phyloP scores from a whole-genome alignment of 2,797 vertebrate species.

The Mus minutoides region DNA sequence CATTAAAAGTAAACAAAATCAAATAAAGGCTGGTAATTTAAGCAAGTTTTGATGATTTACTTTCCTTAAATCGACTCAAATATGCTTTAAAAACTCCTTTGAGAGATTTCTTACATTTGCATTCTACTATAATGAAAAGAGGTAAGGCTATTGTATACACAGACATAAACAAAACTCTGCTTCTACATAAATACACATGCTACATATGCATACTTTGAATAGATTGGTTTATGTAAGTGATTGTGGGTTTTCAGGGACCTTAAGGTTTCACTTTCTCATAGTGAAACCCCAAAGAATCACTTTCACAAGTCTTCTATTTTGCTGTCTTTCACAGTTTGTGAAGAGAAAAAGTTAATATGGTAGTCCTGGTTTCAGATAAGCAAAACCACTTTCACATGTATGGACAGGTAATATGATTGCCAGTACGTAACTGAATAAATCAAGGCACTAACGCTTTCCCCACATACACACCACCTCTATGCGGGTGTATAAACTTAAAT shows the following conservation, averaged over 20 bases:
- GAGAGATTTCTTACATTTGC: conserved; percentile 57
- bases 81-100: conserved; percentile 57
- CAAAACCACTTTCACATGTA: background rate
- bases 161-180: conserved; percentile 71
- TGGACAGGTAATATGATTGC: background rate
- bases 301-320: conserved; percentile 50
- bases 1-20: conserved; percentile 82
- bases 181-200: conserved; percentile 51
- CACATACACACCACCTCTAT: background rate
- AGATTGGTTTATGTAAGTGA: conserved; percentile 50
- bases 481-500: background rate
- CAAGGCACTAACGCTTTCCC: background rate
- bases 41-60: conserved; percentile 71
- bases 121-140: conserved; percentile 53
- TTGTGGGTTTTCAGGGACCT: background rate
- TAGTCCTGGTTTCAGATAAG: background rate
- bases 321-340: conserved; percentile 51
- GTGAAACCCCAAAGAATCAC: conserved; percentile 41
- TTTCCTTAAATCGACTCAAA: conserved; percentile 67
- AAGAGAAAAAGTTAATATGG: background rate
- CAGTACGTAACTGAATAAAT: background rate
- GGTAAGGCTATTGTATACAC: conserved; percentile 51
- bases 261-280: conserved; percentile 3
- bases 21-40: conserved; percentile 74
- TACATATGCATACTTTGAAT: conserved; percentile 6